Percentiles rank a stretch among this genome's conserved stretches.
Conservation (phyloP, 2,113 vertebrate species). For the Syngnathus typhle region DNA sequence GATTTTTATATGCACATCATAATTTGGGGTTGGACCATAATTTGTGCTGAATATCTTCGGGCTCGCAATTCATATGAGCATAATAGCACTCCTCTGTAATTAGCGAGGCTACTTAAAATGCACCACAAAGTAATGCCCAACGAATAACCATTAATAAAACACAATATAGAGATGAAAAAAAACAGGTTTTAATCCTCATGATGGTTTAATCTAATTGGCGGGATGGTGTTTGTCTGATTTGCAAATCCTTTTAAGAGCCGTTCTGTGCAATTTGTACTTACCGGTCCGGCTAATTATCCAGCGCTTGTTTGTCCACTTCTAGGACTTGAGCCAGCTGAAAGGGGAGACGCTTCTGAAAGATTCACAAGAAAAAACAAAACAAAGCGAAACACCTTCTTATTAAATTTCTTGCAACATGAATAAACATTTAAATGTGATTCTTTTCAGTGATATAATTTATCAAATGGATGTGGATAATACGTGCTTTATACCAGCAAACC, state of each 20-base stretch:
- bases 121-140: background rate
- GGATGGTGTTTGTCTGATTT: slow-evolving; percentile 44
- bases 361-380: slow-evolving; percentile 67
- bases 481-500: background rate
- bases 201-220: slow-evolving; percentile 5
- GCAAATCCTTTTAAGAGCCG: slow-evolving; percentile 52
- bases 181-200: background rate
- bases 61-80: background rate
- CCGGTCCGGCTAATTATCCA: slow-evolving; percentile 65
- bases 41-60: background rate
- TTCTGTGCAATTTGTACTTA: slow-evolving; percentile 72
- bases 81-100: background rate
- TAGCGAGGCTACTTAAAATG: background rate
- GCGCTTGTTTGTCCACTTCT: slow-evolving; percentile 46
- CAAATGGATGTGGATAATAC: slow-evolving; percentile 3
- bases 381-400: background rate
- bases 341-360: slow-evolving; percentile 64
- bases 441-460: background rate
- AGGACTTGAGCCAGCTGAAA: slow-evolving; percentile 68
- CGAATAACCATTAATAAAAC: background rate
- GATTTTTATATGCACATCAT: background rate
- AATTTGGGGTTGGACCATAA: background rate
- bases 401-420: slow-evolving; percentile 45
- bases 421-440: slow-evolving; percentile 43
- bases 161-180: background rate